Conservation (phyloP, 2,888 invertebrate species). For the Clanis bilineata region DNA sequence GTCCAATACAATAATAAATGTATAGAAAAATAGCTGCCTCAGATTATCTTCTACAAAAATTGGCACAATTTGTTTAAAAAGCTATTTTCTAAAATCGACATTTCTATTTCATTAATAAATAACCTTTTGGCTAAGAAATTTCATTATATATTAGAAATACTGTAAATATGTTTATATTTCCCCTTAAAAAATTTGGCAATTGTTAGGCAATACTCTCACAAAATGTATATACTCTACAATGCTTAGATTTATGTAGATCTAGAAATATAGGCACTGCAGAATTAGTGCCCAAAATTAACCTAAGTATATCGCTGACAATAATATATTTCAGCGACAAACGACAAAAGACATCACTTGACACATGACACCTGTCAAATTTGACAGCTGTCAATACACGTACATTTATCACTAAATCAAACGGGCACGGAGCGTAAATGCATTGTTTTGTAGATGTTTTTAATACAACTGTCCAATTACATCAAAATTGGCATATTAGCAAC, state of each 20-base stretch:
- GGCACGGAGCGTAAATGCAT: not conserved
- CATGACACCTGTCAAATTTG: conserved; percentile 6
- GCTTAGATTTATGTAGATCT: not conserved
- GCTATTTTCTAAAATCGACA: not conserved
- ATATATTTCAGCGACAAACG: not conserved
- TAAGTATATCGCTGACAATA: not conserved
- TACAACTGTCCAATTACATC: not conserved
- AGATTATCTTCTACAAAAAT: conserved; percentile 3
- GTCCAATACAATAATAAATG: conserved; percentile 40
- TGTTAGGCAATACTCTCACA: no score
- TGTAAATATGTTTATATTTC: not conserved
- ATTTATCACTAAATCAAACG: not conserved
- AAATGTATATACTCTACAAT: not conserved
- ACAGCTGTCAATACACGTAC: not conserved
- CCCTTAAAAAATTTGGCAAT: not conserved
- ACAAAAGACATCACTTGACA: not conserved
- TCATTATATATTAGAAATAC: conserved; percentile 11
- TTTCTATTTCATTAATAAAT: conserved; percentile 18
- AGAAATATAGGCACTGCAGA: not conserved
- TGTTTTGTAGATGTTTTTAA: not conserved
- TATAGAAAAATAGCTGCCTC: conserved; percentile 36
- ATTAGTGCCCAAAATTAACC: no score
- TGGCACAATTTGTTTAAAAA: not conserved
- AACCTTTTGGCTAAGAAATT: conserved; percentile 16
- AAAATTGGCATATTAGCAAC: not conserved